Evolutionary conservation across 2,797 vertebrate species (phyloP), one percentile per base, ranked within the genome.

Genomic region (Okamejei kenojei): DNA sequence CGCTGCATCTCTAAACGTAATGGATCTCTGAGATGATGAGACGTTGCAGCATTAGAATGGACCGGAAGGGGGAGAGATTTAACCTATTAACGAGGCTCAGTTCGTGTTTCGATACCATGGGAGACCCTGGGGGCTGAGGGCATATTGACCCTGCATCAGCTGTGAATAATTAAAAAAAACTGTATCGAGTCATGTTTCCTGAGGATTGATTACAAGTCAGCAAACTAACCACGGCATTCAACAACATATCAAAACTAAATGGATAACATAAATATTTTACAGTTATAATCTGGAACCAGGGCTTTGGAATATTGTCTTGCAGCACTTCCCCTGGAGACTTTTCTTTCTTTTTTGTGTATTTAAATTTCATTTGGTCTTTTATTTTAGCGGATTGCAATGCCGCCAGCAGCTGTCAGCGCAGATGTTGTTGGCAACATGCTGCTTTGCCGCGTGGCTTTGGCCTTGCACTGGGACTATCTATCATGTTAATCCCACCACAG

Each of bases 341-440:
- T 84, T 61, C 10, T 32, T 86, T 58, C 63, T 32, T n/a, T 88
- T 8, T 88, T 88, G n/a, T 65, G 13, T 88, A 65, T 88, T 88
- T 88, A 65, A 88, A 9, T 88, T 88, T n/a, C 15, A 88, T 19
- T 13, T 19, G 63, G 15, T 13, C n/a, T 88, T 88, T 88, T 88
- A 88, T 65, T 88, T 88, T 35, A 8, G n/a, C 29, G 15, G 21
- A n/a, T 65, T 65, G 63, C 35, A 65, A 88, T 65, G 19, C 13
- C 21, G 61, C 65, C 17, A 88, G 65, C 84, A 88, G 61, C 84
- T 88, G 84, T 68, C 84, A 35, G 84, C 61, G 35, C 84, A 88
- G 84, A 68, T 88, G 84, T 19, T 88, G 84, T 68, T 88, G 84
- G 7, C 63, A 88, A 1, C 9, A 2, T 65, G 7, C 63, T 65